A percentile compares a stretch with the other conserved stretches of the same genome.
phyloP scores from a whole-genome alignment of 1,140 invertebrate species.

The Chironomus tepperi region DNA sequence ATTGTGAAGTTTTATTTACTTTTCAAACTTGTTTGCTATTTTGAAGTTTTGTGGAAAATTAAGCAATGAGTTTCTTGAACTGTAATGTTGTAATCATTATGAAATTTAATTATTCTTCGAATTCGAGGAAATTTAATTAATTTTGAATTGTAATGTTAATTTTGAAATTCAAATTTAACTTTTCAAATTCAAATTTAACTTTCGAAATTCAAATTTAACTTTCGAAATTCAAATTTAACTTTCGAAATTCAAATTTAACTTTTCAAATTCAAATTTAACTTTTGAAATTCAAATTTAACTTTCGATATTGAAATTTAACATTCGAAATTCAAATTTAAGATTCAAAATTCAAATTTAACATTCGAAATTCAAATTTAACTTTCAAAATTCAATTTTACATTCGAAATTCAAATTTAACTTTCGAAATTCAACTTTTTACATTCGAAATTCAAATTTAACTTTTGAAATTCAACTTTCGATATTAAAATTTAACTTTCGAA shows the following conservation, averaged over 20 bases:
- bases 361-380: background rate
- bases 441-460: background rate
- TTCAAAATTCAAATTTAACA: too few species aligned
- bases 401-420: background rate
- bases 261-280: background rate
- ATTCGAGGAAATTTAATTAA: too few species aligned
- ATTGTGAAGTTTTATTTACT: too few species aligned
- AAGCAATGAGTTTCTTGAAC: too few species aligned
- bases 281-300: background rate
- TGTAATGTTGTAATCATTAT: too few species aligned
- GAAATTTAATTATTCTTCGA: too few species aligned
- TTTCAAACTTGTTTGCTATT: background rate
- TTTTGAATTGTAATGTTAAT: background rate
- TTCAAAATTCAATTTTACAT: background rate
- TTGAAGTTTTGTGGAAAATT: too few species aligned
- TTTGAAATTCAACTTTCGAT: background rate
- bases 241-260: background rate
- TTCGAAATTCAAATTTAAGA: too few species aligned
- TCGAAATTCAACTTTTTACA: background rate
- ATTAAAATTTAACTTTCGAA: too few species aligned
- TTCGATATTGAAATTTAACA: background rate
- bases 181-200: too few species aligned
- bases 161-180: too few species aligned
- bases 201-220: background rate
- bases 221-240: background rate